Evolutionary conservation across 2,113 vertebrate species (phyloP), one percentile per base, ranked within the genome.

Genomic region (Nanorana parkeri): DNA sequence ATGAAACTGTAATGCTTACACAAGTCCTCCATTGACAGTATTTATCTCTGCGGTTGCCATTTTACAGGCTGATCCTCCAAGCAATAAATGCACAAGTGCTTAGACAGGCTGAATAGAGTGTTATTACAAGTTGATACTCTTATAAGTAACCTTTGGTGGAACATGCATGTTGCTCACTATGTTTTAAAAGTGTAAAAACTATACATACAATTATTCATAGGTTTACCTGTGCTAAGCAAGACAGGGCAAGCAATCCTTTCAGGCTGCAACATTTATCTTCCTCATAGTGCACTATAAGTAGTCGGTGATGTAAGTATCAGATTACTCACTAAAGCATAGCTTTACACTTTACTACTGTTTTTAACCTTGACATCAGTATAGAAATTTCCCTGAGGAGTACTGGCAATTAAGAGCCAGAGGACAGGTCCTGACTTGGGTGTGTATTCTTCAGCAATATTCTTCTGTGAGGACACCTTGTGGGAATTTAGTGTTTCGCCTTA

Each of bases 321-420:
- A 74, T 75, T 75, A 61, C 56, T 32, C 71, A 74, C 54, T 36
- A 74, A 29, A 74, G 24, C 13, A 74, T 74, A 41, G 55, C 36
- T 77, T 52, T 64, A 77, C 21, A 77, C 74, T 36, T 51, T 13
- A 64, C 60, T 64, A 65, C 32, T 77, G n/a, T 65, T 77, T 77
- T 47, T 77, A 65, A 77, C 58, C 74, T 77, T 77, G 74, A 77
- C 74, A 77, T 77, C 74, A 64, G 60, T 77, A 77, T 24, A 64
- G 55, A 75, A n/a, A 61, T 52, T 28, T 65, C 58, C 74, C 32
- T 26, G 60, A 85, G 92, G 90, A 93, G 93, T 91, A 92, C 91
- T 93, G 94, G 91, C 90, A 93, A 93, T 86, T 83, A 92, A 89
- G 91, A 89, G 89, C 89, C 88, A 68, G 51, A 52, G 65, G 64